Base-by-base conservation (phyloP, 2,888 invertebrate genomes). In the Ectemnius lituratus region DNA sequence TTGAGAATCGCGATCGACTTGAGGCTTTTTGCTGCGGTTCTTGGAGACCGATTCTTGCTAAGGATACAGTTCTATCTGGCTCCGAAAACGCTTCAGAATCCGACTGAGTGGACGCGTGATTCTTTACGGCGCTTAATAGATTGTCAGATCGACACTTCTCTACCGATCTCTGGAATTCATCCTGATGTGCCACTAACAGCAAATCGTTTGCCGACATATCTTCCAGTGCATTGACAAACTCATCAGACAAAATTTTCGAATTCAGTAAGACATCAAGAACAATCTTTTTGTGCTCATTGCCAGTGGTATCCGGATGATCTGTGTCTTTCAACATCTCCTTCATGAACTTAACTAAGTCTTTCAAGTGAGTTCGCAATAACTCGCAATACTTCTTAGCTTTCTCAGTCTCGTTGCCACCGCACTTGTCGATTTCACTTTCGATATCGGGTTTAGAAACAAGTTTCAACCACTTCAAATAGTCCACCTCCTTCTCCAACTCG, bases 1-100 rank as follows among this genome's bases (percentile, higher is more conserved):
- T 90, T 0, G 83, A 80, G 16, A 82, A 81, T 28, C 88, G 85
- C 0, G 84, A 70, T 49, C 88, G 81, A 16, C 69, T 75, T 14
- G 74, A n/a, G 1, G 81, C 80, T 45, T 85, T 88, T 23, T 86
- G 84, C 1, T 84, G 81, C 8, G 89, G 90, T 63, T 93, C 93
- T 66, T 92, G 92, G 2, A 94, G 86, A 0, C 97, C 97, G 27
- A 97, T 96, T 76, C 97, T 93, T 0, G 95, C 96, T 74, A 95
- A 91, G 0, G 97, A 97, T 2, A 97, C 96, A 73, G 94, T 94
- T 60, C 96, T 93, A 87, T 97, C 97, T 0, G 97, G 97, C 87
- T 97, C 97, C 0, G 97, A 97, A 95, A 97, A 97, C 46, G 95
- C 94, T 88, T 97, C 97, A 0, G 96, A 96, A 87, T 97, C 97